Evolutionary conservation across 1,140 invertebrate species (phyloP).

Genomic region (Psix sp.): DNA sequence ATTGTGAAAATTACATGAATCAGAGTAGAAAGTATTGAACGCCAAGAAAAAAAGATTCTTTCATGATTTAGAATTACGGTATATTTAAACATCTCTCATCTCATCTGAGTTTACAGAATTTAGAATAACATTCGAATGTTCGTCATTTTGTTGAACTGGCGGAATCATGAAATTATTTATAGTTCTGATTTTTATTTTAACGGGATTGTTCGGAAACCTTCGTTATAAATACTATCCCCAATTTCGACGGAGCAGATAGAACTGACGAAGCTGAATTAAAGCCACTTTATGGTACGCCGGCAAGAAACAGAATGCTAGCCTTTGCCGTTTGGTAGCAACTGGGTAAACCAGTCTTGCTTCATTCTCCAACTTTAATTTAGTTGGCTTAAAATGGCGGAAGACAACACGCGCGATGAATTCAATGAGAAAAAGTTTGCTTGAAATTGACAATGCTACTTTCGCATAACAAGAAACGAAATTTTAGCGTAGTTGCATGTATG

Average conservation of each 20-base stretch:
- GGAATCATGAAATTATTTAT: too few relatives aligned
- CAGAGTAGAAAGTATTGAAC: too few relatives aligned
- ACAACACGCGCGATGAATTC: constrained; percentile 55
- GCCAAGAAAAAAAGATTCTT: too few relatives aligned
- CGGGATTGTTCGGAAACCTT: not conserved
- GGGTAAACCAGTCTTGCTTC: constrained; percentile 58
- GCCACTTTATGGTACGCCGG: constrained; percentile 44
- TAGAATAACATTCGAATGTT: too few relatives aligned
- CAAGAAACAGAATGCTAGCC: constrained; percentile 54
- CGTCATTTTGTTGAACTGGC: too few relatives aligned
- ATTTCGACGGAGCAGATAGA: constrained; percentile 31
- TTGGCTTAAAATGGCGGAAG: constrained; percentile 59
- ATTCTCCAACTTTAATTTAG: constrained; percentile 61
- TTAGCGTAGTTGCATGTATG: too few relatives aligned
- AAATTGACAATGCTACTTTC: constrained; percentile 32
- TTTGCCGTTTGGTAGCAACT: constrained; percentile 41
- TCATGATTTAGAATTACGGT: too few relatives aligned
- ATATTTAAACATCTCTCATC: too few relatives aligned
- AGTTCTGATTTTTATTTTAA: not conserved
- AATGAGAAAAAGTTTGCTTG: constrained; percentile 34
- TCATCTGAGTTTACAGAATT: too few relatives aligned
- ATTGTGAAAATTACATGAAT: too few relatives aligned
- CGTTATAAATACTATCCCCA: constrained; percentile 34
- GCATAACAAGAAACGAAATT: constrained; percentile 45
- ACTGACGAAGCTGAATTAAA: constrained; percentile 56